Percentiles rank a stretch among this genome's conserved stretches.
Evolutionary conservation across 2,797 vertebrate species (phyloP).

Genomic region (Tolypeutes matacus): DNA sequence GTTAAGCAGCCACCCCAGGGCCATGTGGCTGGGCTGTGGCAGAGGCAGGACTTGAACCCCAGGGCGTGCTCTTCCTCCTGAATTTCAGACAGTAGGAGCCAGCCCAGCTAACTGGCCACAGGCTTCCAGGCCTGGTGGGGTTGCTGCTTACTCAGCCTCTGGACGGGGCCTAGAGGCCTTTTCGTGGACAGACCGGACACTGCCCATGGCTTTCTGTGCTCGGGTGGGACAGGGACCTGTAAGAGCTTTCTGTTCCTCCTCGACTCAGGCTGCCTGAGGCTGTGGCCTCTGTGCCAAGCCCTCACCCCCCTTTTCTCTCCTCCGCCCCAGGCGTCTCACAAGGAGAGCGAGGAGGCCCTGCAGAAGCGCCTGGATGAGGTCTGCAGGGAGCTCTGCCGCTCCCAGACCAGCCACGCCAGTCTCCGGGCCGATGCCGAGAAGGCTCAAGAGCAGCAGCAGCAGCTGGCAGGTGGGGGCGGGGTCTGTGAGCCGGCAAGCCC

Average conservation of each 20-base stretch:
- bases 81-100: background rate
- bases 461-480: constrained; percentile 89
- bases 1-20: background rate
- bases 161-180: background rate
- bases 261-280: background rate
- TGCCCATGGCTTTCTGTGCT: background rate
- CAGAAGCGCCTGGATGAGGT: constrained; percentile 95
- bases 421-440: constrained; percentile 91
- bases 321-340: constrained; percentile 88
- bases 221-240: accelerated
- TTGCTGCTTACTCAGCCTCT: background rate
- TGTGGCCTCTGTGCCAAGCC: accelerated
- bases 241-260: background rate
- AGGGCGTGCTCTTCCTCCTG: background rate
- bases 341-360: constrained; percentile 90
- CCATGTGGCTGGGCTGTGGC: background rate
- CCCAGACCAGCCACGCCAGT: constrained; percentile 91
- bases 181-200: background rate
- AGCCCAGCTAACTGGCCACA: background rate
- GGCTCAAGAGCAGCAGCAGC: constrained; percentile 90
- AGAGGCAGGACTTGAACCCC: background rate
- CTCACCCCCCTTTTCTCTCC: background rate
- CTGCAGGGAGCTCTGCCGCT: constrained; percentile 92
- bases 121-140: background rate
- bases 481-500: no score